Percentiles rank a stretch among this genome's conserved stretches.
Conservation (phyloP, 2,888 invertebrate species). For the Camponotus fellah region DNA sequence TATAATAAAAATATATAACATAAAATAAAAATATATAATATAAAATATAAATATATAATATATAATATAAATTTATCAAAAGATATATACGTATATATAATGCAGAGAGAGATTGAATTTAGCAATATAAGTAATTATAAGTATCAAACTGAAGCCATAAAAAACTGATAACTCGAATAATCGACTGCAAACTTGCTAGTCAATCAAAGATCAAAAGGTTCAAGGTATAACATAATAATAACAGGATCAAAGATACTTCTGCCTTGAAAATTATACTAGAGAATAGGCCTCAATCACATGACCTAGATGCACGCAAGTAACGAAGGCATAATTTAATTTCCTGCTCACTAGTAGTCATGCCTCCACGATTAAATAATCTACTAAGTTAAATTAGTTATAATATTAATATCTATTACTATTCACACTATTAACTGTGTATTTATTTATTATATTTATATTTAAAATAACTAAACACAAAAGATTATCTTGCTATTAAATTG, state of each 20-base stretch:
- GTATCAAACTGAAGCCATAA: neutral
- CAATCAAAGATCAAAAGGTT: neutral
- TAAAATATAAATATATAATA: too few species aligned
- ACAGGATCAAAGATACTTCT: neutral
- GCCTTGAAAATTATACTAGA: constrained; percentile 11
- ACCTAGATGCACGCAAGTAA: constrained; percentile 42
- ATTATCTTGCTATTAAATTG: neutral
- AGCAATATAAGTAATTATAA: neutral
- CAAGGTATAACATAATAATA: neutral
- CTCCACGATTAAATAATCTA: neutral
- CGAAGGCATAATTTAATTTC: constrained; percentile 45
- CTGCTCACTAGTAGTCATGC: neutral
- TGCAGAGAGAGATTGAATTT: neutral
- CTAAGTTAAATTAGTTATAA: neutral
- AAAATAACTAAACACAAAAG: neutral
- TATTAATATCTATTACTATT: neutral
- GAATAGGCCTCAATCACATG: constrained; percentile 37
- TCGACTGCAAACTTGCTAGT: neutral
- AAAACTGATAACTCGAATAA: neutral
- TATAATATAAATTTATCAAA: too few species aligned
- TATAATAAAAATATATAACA: too few species aligned
- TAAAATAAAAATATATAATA: too few species aligned
- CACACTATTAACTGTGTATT: neutral
- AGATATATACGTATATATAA: too few species aligned
- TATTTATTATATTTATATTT: neutral